Conservation (phyloP, 2,797 vertebrate genomes). For the Tenualosa ilisha region DNA sequence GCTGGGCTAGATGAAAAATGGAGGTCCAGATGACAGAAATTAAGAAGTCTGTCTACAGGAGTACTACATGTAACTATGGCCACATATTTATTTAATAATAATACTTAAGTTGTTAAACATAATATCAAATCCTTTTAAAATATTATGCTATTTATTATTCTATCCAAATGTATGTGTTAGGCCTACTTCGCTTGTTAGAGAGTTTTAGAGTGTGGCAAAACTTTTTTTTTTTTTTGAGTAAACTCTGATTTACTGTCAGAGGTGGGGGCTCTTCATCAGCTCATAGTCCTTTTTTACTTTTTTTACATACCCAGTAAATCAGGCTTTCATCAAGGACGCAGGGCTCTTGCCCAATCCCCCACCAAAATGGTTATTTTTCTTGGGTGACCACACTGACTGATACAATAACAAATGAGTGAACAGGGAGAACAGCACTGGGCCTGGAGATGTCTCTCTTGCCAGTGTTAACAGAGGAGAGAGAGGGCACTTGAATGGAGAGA, state of each 20-base stretch:
- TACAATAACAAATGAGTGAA: constrained; percentile 51
- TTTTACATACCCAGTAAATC: neutral
- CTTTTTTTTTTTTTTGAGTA: too few relatives aligned
- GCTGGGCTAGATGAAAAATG: too few relatives aligned
- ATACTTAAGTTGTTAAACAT: neutral
- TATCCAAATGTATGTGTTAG: neutral
- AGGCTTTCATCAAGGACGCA: constrained; percentile 27
- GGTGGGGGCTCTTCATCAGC: neutral
- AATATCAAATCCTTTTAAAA: neutral
- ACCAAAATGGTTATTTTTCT: constrained; percentile 53
- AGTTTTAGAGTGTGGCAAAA: too few relatives aligned
- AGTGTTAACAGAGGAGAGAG: constrained; percentile 3
- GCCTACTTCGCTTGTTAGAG: too few relatives aligned
- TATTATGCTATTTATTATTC: neutral
- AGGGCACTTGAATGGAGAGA: constrained; percentile 11
- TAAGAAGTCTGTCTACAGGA: neutral
- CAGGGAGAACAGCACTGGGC: neutral
- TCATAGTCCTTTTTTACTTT: neutral
- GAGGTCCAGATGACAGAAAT: neutral
- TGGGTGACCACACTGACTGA: constrained; percentile 55
- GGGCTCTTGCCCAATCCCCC: constrained; percentile 42
- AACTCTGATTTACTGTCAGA: neutral
- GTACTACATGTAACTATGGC: too few relatives aligned
- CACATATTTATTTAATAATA: too few relatives aligned
- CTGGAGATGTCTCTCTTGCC: neutral